Base-by-base conservation (phyloP, 2,888 invertebrate species). In the Chymomyza amoena region DNA sequence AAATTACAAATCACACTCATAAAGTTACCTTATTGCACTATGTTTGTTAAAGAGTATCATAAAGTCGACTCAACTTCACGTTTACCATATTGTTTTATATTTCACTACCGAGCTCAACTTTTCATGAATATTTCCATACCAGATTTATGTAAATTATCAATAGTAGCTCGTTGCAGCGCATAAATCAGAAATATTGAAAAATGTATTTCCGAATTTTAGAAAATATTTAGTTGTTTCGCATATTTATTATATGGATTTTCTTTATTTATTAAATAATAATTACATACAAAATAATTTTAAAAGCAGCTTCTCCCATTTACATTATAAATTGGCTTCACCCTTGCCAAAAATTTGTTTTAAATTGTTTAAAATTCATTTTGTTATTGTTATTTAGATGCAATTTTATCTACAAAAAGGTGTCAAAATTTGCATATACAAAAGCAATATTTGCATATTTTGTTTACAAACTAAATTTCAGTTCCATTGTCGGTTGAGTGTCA, bases 391-490 rank as follows among this genome's bases (percentile, higher is more conserved):
- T 54, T 54, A 1, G 10, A n/a, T 7, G 16, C 54, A 54, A 54
- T 15, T 54, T 16, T 20, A 54, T 54, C 16, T 54, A 54, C 20
- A 10, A 15, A 6, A 54, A 54, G 54, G 54, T 54, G 54, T 54
- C 54, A 54, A 54, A n/a, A 15, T 54, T 20, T 54, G 20, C 54
- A 54, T 20, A 54, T 54, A 16, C 54, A n/a, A 18, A 54, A 60
- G 57, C 36, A 16, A 45, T 28, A 39, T 59, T 16, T 68, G 16
- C 54, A 54, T 16, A 54, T 20, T 54, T 54, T 54, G 54, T 54
- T 54, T 54, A 54, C 54, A 54, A 54, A 54, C 5, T 18, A 20
- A 51, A 54, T 18, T 54, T 54, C 18, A 54, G 15, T n/a, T 54
- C 20, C 4, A n/a, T 54, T 16, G 54, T n/a, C 54, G 15, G 54